Evolutionary conservation across 1,140 invertebrate species (phyloP).

Genomic region (Drosophila dunni): DNA sequence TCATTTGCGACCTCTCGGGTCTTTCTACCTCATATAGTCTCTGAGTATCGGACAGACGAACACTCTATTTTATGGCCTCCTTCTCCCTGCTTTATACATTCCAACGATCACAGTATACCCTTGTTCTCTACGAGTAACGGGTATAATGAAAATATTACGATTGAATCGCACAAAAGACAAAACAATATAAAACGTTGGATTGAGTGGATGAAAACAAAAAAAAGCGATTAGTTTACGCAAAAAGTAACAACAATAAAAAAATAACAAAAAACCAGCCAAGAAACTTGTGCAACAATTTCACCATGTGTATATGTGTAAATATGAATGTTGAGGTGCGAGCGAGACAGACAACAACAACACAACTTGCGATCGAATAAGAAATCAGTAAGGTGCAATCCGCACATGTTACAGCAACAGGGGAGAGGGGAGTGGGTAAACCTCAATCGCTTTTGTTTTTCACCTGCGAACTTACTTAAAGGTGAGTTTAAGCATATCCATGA

Average conservation of each 20-base stretch:
- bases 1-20: too few relatives aligned
- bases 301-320: constrained; percentile 49
- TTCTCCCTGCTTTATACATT: too few relatives aligned
- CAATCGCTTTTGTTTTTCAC: constrained; percentile 23
- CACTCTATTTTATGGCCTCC: too few relatives aligned
- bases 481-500: constrained; percentile 70
- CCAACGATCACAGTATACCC: too few relatives aligned
- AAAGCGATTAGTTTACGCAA: constrained; percentile 66
- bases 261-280: constrained; percentile 43
- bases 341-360: constrained; percentile 29
- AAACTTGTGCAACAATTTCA: constrained; percentile 76
- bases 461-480: constrained; percentile 75
- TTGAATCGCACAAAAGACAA: constrained; percentile 40
- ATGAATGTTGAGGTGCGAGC: constrained; percentile 28
- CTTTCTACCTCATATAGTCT: too few relatives aligned
- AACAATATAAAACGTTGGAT: constrained; percentile 1
- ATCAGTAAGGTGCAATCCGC: constrained; percentile 27
- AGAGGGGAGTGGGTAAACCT: constrained; percentile 16
- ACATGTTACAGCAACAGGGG: constrained; percentile 46
- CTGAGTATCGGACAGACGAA: too few relatives aligned
- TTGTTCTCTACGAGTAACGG: too few relatives aligned
- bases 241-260: constrained; percentile 31
- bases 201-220: constrained; percentile 39
- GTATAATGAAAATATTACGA: constrained; percentile 7
- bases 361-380: constrained; percentile 41